Percentiles rank a stretch among this genome's conserved stretches.
These are phyloP conservation scores for Zeuzera pyrina DNA, from an alignment of 2,888 invertebrate species.

Conservation along the genomic window DNA sequence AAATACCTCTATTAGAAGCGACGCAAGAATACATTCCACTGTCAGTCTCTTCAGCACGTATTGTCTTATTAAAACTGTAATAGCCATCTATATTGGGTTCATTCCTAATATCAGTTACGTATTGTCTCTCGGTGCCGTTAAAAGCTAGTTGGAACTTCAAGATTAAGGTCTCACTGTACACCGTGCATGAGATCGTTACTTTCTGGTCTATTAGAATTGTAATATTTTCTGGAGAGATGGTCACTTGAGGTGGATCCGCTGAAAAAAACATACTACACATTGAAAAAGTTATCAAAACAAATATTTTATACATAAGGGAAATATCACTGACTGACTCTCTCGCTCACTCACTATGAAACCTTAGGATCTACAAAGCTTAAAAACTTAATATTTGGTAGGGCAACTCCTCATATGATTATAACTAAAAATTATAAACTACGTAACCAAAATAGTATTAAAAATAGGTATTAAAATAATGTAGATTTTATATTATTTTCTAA, in stretches of 20 bases:
- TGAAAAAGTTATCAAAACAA: no score
- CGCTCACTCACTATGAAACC: no score
- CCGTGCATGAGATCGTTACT: conserved; percentile 34
- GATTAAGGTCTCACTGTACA: conserved; percentile 36
- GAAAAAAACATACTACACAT: conserved; percentile 13
- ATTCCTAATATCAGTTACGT: conserved; percentile 25
- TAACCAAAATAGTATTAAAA: no score
- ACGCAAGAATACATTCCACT: conserved; percentile 47
- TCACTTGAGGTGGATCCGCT: conserved; percentile 47
- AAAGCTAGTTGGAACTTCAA: conserved; percentile 28
- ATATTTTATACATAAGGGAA: no score
- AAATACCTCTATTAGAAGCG: conserved; percentile 51
- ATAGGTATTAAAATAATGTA: no score
- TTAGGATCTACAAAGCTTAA: no score
- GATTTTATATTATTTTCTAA: no score
- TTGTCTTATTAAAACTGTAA: conserved; percentile 31
- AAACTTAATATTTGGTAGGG: no score
- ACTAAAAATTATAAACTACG: no score
- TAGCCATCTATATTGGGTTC: conserved; percentile 34
- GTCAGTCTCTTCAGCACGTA: conserved; percentile 28
- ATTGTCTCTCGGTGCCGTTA: conserved; percentile 16
- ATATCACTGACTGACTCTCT: no score
- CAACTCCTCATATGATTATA: no score
- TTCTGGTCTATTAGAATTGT: conserved; percentile 23
- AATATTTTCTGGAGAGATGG: conserved; percentile 28